phyloP scores from a whole-genome alignment of 2,113 vertebrate genomes.

The Thunnus maccoyii region DNA sequence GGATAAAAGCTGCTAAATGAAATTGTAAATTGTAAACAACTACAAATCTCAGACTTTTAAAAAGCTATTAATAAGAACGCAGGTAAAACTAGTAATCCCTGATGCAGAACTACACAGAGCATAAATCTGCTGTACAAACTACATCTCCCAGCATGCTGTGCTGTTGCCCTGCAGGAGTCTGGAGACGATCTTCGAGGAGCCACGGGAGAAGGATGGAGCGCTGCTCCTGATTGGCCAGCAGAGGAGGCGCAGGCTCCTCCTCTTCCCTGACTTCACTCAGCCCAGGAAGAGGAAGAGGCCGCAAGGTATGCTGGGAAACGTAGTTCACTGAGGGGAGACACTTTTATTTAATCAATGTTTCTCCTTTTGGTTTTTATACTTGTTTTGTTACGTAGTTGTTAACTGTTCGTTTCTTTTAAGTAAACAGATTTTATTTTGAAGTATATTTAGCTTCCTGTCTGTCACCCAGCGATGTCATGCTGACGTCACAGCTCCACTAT shows the following conservation, averaged over 20 bases:
- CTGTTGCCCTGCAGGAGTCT: slow-evolving; percentile 85
- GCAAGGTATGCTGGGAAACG: slow-evolving; percentile 62
- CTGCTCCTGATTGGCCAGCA: slow-evolving; percentile 93
- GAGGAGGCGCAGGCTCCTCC: slow-evolving; percentile 92
- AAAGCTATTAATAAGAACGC: too few relatives aligned
- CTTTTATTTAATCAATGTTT: not conserved
- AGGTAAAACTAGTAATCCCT: too few relatives aligned
- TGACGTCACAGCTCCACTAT: too few relatives aligned
- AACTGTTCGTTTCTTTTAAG: too few relatives aligned
- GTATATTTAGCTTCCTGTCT: too few relatives aligned
- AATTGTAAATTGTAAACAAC: too few relatives aligned
- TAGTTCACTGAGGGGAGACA: not conserved
- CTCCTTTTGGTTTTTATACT: too few relatives aligned
- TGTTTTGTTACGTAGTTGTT: too few relatives aligned
- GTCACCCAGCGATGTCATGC: not conserved
- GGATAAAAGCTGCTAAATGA: too few relatives aligned
- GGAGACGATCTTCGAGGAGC: slow-evolving; percentile 98
- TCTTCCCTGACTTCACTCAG: slow-evolving; percentile 94
- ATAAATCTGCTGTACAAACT: not conserved
- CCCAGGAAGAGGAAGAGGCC: slow-evolving; percentile 89
- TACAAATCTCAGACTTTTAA: too few relatives aligned
- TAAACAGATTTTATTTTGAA: too few relatives aligned
- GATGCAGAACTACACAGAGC: too few relatives aligned
- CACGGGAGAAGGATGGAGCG: slow-evolving; percentile 92
- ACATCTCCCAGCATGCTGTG: slow-evolving; percentile 43